These are phyloP conservation scores for Halcyon malimbica DNA, from an alignment of 2,113 vertebrate species.

Conservation along the genomic window DNA sequence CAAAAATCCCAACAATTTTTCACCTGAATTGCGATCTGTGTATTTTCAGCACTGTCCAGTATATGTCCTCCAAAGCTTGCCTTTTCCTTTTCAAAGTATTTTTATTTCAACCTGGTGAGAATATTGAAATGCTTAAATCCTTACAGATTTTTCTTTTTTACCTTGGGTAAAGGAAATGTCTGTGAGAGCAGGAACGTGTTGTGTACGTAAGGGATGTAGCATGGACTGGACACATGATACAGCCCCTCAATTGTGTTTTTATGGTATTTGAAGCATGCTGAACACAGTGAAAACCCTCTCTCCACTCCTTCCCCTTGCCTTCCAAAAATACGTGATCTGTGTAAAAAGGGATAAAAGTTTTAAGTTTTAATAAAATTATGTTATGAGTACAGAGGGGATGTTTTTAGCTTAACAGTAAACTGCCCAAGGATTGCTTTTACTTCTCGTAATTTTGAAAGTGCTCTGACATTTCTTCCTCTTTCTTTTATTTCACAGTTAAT, in stretches of 20 bases:
- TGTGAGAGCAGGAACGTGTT: neutral
- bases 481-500: conserved; percentile 86
- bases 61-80: neutral
- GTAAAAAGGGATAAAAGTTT: neutral
- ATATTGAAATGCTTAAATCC: neutral
- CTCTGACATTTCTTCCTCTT: conserved; percentile 28
- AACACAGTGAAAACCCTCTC: neutral
- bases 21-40: neutral
- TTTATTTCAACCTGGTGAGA: neutral
- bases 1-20: neutral
- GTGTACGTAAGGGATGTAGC: neutral
- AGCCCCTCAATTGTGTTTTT: neutral
- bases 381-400: neutral
- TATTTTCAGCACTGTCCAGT: neutral
- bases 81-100: neutral
- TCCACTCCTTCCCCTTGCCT: neutral
- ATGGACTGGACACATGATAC: neutral
- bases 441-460: neutral
- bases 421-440: neutral
- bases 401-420: neutral
- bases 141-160: neutral
- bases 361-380: neutral
- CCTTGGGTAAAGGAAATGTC: neutral
- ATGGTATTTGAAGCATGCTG: neutral
- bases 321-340: neutral